Base-by-base conservation (phyloP, 2,113 vertebrate genomes). In the Nerophis ophidion region DNA sequence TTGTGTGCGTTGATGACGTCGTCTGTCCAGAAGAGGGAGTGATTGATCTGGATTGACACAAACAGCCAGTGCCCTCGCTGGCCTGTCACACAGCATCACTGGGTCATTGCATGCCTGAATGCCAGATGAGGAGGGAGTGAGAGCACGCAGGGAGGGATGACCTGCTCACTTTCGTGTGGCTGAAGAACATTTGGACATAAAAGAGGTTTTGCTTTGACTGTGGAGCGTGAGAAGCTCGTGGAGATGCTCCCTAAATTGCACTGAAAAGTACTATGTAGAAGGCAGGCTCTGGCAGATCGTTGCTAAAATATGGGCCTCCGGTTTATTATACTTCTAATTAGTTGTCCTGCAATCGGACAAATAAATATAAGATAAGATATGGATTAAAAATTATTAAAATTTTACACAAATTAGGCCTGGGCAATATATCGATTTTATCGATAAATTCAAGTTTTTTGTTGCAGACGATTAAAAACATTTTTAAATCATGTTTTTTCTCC, bases 11-110 rank as follows among this genome's bases (percentile, higher is more conserved):
- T 84, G 80, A 86, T 88, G 84, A 75, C 80, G 77, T 79, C 75
- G 79, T 81, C 74, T 35, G 78, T 88, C 84, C 84, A 82, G 86
- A 77, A 82, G 79, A 83, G 76, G 79, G 82, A 74, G 85, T 87
- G 87, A 89, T 86, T 87, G 87, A 89, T 89, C 84, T 81, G 82
- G 83, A 77, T 80, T 86, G 88, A 89, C 88, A 89, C 79, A 86
- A 84, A 88, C 81, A 87, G 85, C 81, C 72, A 85, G 78, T 71
- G 75, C 76, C 80, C 78, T 81, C 75, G 76, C 74, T 77, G 74
- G 80, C 79, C 83, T 86, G 86, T 87, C 86, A 87, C 81, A 87
- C 76, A 82, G 72, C 80, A 88, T 88, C 83, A 86, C 81, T 74
- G 74, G 84, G 81, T 83, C 80, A 81, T 68, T 82, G 81, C 84